Base-by-base conservation (phyloP, 2,888 invertebrate genomes). In the Halocaridina rubra region DNA sequence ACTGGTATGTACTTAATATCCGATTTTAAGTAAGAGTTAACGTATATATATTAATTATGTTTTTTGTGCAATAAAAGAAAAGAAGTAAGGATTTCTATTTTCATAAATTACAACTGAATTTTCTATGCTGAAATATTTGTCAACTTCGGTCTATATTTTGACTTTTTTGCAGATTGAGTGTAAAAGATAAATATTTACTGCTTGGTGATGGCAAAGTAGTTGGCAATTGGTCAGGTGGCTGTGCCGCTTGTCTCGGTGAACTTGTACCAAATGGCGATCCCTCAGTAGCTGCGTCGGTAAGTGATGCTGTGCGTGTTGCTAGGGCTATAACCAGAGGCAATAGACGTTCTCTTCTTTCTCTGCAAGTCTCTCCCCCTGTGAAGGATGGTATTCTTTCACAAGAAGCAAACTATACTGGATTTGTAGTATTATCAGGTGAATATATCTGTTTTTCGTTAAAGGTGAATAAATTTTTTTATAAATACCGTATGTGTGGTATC, bases 381-480 rank as follows among this genome's bases (percentile, higher is more conserved):
- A 93, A 92, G 85, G 96, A 97, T 90, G 96, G 96, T 0, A 92
- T 92, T 78, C 92, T 97, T 72, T 95, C 96, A 89, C 92, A 94
- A 16, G 93, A 93, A 77, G 94, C 95, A 13, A 96, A 96, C 90
- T 97, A 97, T 89, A 96, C 96, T 0, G 94, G 96, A 24, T 97
- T 96, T 90, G 92, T 97, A 46, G 81, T 86, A 13, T 61, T 88
- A 32, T 78, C 88, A 61, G 88, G 88, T 84, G 61, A 24, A 76
- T 46, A 22, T n/a, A n/a, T n/a, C n/a, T n/a, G n/a, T n/a, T n/a
- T 8, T 3, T n/a, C 7, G 3, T 30, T 30, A 16, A 30, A 69
- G 69, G 27, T 13, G 29, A 3, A 10, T 13, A 3, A 53, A 53
- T 3, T 2, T 13, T 1, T n/a, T n/a, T n/a, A n/a, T n/a, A n/a